These are phyloP conservation scores for Drosophila kurseongensis DNA, from an alignment of 1,140 invertebrate species.

Conservation along the genomic window DNA sequence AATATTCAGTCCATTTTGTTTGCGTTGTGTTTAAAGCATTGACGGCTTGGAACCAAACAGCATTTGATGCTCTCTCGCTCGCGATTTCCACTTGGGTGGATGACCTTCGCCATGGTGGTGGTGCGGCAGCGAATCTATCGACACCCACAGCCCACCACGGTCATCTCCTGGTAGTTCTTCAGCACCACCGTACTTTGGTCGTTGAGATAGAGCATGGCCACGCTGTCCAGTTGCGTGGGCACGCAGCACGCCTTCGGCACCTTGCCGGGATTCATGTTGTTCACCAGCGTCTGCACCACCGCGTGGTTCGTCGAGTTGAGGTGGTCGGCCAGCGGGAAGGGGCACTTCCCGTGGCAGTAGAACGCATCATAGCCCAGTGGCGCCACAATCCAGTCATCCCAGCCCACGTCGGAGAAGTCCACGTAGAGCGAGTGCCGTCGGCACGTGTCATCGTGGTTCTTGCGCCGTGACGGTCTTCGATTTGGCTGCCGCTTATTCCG, in stretches of 20 bases:
- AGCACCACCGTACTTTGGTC: conserved; percentile 96
- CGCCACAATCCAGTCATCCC: conserved; percentile 99
- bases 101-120: neutral
- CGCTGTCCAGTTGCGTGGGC: conserved; percentile 94
- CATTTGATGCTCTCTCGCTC: conserved; percentile 79
- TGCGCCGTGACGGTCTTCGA: conserved; percentile 85
- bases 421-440: conserved; percentile 95
- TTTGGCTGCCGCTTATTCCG: conserved; percentile 27
- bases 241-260: conserved; percentile 97
- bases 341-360: conserved; percentile 97
- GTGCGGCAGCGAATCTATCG: conserved; percentile 86
- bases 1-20: conserved; percentile 85
- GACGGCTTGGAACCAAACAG: conserved; percentile 83
- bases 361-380: conserved; percentile 97
- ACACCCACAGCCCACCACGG: conserved; percentile 97
- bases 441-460: conserved; percentile 91
- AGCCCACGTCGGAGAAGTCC: conserved; percentile 98
- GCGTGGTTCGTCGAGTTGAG: conserved; percentile 99
- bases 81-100: conserved; percentile 12
- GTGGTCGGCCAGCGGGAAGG: conserved; percentile 96
- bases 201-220: conserved; percentile 97
- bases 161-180: conserved; percentile 99
- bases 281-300: conserved; percentile 98
- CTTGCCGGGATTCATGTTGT: conserved; percentile 94
- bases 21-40: conserved; percentile 84